Base-by-base conservation (phyloP, 2,113 vertebrate genomes). In the Actenoides hombroni region DNA sequence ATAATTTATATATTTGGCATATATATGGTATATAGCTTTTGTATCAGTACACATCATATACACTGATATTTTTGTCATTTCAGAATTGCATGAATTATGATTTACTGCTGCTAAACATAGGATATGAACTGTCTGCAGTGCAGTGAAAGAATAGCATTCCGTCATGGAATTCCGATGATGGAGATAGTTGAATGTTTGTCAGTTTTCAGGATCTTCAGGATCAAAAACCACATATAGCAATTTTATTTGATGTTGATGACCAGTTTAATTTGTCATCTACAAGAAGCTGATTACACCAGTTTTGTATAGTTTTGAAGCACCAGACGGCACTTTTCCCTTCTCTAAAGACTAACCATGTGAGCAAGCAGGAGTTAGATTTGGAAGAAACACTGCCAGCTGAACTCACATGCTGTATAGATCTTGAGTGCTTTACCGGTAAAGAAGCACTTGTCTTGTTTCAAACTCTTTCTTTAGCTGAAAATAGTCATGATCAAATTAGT, bases 281-380 rank as follows among this genome's bases (percentile, higher is more conserved):
- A 73, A 68, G 37, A 86, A 83, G 23, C 0, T 92, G 56, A 69
- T 79, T 82, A 39, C 70, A 91, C 57, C 70, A 54, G 16, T 60
- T 93, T 82, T 63, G 42, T 53, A 71, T 28, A 86, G 76, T 61
- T 94, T 64, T 85, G 59, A 80, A 90, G 91, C 82, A 94, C 70
- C 78, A 95, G 70, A 95, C 85, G 83, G 74, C 49, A 95, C 16
- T 83, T 93, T 65, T 92, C 37, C 42, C 51, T 86, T 17, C 33
- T 77, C n/a, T 88, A 53, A 92, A 74, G 60, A 67, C 9, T 67
- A 42, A n/a, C 23, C 35, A 57, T 79, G 44, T 91, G 84, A 85
- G 31, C 0, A 0, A 39, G 81, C n/a, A 88, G 87, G 84, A 91
- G 84, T 69, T 77, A 85, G 53, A 79, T 54, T 44, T 91, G 61